Evolutionary conservation across 2,113 vertebrate species (phyloP).

Genomic region (human): GRCh38 chr7:29031001-29031500

Average conservation of each 20-base stretch:
- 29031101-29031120: background rate
- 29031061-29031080: background rate
- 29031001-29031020: background rate
- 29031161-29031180: background rate
- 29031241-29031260: background rate
- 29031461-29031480: background rate
- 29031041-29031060: background rate
- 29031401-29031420: background rate
- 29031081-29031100: background rate
- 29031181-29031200: background rate
- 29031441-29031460: background rate
- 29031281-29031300: background rate
- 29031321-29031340: background rate
- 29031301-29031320: background rate
- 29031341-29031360: background rate
- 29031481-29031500: background rate
- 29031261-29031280: background rate
- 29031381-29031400: background rate
- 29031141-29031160: background rate
- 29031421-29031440: background rate
- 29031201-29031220: background rate
- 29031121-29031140: background rate
- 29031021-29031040: background rate
- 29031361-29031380: background rate
- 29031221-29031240: background rate